These are phyloP conservation scores for Beris morrisii DNA, from an alignment of 2,888 invertebrate species.

Conservation along the genomic window DNA sequence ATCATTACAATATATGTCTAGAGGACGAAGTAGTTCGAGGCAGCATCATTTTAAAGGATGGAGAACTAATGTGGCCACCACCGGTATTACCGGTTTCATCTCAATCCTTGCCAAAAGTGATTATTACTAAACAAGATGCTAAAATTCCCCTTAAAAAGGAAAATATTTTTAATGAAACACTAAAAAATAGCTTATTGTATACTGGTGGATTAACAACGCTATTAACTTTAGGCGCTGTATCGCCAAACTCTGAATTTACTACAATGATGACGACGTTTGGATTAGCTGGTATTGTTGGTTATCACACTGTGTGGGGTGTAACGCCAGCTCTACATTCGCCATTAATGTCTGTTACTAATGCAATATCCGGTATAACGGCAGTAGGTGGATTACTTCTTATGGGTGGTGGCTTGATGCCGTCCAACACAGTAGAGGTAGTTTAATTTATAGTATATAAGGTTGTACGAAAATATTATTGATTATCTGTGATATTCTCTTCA, in stretches of 20 bases:
- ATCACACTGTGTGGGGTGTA: slow-evolving; percentile 70
- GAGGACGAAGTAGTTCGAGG: slow-evolving; percentile 87
- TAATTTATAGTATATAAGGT: neutral
- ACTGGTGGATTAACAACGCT: slow-evolving; percentile 72
- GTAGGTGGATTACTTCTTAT: slow-evolving; percentile 87
- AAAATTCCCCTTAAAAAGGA: slow-evolving; percentile 44
- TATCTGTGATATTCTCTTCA: slow-evolving; percentile 41
- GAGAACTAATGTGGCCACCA: slow-evolving; percentile 77
- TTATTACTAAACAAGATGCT: slow-evolving; percentile 48
- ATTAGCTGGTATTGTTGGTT: slow-evolving; percentile 72
- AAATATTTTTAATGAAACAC: slow-evolving; percentile 70
- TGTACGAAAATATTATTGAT: no score
- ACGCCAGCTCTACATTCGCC: slow-evolving; percentile 89
- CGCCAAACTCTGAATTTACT: slow-evolving; percentile 84
- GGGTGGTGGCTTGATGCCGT: slow-evolving; percentile 77
- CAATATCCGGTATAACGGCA: slow-evolving; percentile 87
- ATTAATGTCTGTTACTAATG: slow-evolving; percentile 91
- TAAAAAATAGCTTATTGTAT: slow-evolving; percentile 68
- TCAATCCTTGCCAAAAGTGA: slow-evolving; percentile 45
- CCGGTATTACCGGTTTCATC: slow-evolving; percentile 66
- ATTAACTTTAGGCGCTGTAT: slow-evolving; percentile 69
- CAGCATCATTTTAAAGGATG: slow-evolving; percentile 74
- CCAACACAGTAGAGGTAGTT: slow-evolving; percentile 71
- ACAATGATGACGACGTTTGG: slow-evolving; percentile 86
- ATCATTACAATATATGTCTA: slow-evolving; percentile 77